Conservation (phyloP, 2,113 vertebrate genomes). For the Thunnus thynnus region DNA sequence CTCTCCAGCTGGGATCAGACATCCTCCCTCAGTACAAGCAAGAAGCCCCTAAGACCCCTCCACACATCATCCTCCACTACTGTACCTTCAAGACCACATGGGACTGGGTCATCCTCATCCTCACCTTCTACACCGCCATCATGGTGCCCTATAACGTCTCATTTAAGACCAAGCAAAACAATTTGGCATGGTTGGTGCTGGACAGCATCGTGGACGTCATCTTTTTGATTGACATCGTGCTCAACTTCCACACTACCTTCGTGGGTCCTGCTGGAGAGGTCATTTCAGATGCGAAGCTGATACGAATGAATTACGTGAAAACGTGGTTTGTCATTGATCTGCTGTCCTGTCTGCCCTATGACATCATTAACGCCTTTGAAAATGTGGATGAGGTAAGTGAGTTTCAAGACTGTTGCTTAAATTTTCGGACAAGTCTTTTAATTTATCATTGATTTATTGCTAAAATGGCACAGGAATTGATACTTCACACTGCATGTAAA, state of each 20-base stretch:
- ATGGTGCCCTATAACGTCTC: conserved; percentile 99
- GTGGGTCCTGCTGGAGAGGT: conserved; percentile 97
- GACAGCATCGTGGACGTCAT: conserved; percentile 99
- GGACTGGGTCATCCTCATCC: conserved; percentile 99
- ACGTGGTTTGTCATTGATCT: conserved; percentile 99
- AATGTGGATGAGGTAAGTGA: conserved; percentile 93
- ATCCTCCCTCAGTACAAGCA: conserved; percentile 99
- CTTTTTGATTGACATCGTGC: conserved; percentile 97
- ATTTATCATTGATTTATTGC: neutral
- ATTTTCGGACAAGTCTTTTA: neutral
- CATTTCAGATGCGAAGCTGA: conserved; percentile 96
- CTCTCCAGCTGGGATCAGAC: conserved; percentile 97
- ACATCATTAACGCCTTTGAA: conserved; percentile 99
- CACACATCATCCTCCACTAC: conserved; percentile 98
- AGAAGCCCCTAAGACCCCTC: conserved; percentile 98
- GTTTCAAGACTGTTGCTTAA: neutral
- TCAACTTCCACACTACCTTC: conserved; percentile 98
- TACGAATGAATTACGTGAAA: conserved; percentile 99
- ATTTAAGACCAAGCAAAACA: conserved; percentile 97
- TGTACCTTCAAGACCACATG: conserved; percentile 99
- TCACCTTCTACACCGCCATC: conserved; percentile 99
- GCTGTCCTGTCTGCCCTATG: conserved; percentile 97
- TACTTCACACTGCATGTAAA: neutral
- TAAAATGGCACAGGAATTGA: neutral
- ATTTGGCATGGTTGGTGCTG: conserved; percentile 95